Base-by-base conservation (phyloP, 1,140 invertebrate genomes). In the Zaprionus capensis region DNA sequence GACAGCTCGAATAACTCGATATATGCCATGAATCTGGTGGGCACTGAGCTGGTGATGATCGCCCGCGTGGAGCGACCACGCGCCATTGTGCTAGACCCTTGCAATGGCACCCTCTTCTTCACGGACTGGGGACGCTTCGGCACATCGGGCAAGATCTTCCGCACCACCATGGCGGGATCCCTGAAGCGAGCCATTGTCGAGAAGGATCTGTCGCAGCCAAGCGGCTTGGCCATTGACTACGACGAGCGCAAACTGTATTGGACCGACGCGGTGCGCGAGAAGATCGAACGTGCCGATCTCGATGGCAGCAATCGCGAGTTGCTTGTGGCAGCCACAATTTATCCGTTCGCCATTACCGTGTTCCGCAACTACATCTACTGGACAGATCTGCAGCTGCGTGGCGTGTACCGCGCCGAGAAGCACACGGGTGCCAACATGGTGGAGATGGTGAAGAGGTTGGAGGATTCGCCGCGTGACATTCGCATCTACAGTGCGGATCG, bases 211-310 rank as follows among this genome's bases (percentile, higher is more conserved):
- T 98, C 98, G 0, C 98, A 99, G 93, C 98, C 99, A 0, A 99
- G 98, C 87, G 99, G 99, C 24, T 93, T 99, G 22, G 97, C 98
- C 0, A 97, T 99, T 36, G 99, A 99, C 94, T 99, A 98, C 88
- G 98, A 99, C 26, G 98, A 99, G 24, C 94, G 96, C 20, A 98
- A 97, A 94, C 93, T 99, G 0, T 99, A 99, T 90, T 99, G 99
- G 98, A 99, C 98, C 0, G 99, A 99, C 93, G 98, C 98, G 0
- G 97, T 99, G 0, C 94, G 97, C 36, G 98, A 99, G 92, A 99
- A 99, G 93, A 99, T 99, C 75, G 99, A 99, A 94, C 93, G 98
- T 20, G 97, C 97, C 0, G 96, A 97, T 92, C 92, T 99, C 5
- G 96, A 99, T 92, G 99, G 99, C 4, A 95, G 94, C 15, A 95